These are phyloP conservation scores for Oriolus oriolus DNA, from an alignment of 2,113 vertebrate species.

Conservation along the genomic window DNA sequence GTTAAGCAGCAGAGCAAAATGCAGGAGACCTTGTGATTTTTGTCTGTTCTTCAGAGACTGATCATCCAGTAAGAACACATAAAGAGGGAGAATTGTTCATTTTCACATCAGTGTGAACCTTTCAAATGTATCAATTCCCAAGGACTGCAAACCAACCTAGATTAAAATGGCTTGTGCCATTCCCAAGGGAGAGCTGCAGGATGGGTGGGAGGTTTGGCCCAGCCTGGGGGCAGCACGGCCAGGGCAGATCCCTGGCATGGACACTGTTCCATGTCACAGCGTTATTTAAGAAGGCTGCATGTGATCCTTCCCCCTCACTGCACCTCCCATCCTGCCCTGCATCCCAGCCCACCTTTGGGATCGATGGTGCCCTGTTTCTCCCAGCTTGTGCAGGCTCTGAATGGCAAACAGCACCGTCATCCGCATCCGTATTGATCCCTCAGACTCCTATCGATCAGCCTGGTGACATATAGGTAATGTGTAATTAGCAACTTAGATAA, in stretches of 20 bases:
- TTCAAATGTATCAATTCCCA: background rate
- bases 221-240: background rate
- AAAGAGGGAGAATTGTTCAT: background rate
- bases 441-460: background rate
- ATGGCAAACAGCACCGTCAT: background rate
- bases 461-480: slow-evolving; percentile 17
- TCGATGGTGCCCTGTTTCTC: background rate
- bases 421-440: background rate
- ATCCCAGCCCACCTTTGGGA: background rate
- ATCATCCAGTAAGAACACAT: background rate
- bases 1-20: background rate
- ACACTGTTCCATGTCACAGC: background rate
- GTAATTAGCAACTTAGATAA: slow-evolving; percentile 42
- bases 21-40: background rate
- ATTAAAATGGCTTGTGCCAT: background rate
- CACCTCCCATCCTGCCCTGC: background rate
- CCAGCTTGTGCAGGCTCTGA: background rate
- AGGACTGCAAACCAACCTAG: background rate
- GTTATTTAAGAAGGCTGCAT: background rate
- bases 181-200: background rate
- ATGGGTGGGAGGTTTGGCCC: background rate
- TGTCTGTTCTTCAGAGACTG: background rate
- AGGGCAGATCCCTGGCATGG: background rate
- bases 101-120: background rate
- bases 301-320: background rate